Base-by-base conservation (phyloP, 2,888 invertebrate genomes). In the Eudasyphora cyanicolor region DNA sequence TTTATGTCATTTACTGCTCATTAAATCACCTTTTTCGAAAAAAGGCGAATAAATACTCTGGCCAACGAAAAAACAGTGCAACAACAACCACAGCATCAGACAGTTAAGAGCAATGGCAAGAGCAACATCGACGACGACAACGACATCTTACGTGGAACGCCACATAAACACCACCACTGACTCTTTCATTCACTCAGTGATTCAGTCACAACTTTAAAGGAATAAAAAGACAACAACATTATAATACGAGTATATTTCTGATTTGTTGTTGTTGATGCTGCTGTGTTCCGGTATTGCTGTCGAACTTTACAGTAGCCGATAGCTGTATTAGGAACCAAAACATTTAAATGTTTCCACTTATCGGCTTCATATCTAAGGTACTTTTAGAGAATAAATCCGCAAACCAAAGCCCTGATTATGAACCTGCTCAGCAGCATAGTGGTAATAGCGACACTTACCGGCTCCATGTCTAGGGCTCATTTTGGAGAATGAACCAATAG, bases 1-100 rank as follows among this genome's bases (percentile, higher is more conserved):
- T 84, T 84, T 84, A 84, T 84, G 84, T 84, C 84, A 84, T 84
- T 84, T 81, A 84, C 84, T 84, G 76, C 78, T 81, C 84, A 84
- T 84, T 84, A 84, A 84, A 84, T 84, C 84, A 84, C 81, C n/a
- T 84, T 73, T 67, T 60, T 60, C 17, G 14, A n/a, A n/a, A n/a
- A n/a, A 45, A 45, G 12, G 5, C n/a, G 8, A 14, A 7, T n/a
- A 32, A 29, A 60, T 8, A 24, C 32, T 32, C 32, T 10, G 35
- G 32, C 35, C 21, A 0, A 42, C 14, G n/a, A 24, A 21, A n/a
- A 38, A 38, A 21, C 21, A 21, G n/a, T 27, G 17, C 64, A 64
- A 29, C 60, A 60, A 29, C 29, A 17, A 67, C 67, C 21, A 42
- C 21, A 29, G n/a, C 38, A n/a, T 6, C 17, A 64, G 38, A 12